Conservation (phyloP, 2,113 vertebrate genomes). For the Corythornis madagascariensis region DNA sequence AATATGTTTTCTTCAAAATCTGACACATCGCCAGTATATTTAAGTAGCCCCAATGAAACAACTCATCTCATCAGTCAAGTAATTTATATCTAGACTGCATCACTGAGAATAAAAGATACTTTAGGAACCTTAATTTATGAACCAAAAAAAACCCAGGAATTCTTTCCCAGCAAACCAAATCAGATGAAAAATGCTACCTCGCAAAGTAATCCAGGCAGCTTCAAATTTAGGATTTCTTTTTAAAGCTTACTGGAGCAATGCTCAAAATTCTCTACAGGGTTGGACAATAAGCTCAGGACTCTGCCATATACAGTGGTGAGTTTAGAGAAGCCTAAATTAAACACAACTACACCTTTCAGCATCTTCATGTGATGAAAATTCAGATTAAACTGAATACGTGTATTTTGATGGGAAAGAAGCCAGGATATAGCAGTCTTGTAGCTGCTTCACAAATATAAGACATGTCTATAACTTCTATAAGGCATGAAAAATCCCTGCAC, state of each 20-base stretch:
- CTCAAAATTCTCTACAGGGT: background rate
- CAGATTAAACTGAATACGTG: background rate
- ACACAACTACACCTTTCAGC: background rate
- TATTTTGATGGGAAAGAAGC: background rate
- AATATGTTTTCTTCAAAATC: background rate
- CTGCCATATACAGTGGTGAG: background rate
- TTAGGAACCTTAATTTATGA: background rate
- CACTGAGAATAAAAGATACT: background rate
- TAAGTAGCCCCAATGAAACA: background rate
- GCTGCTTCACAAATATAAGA: background rate
- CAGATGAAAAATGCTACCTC: background rate
- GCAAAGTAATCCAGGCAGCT: background rate
- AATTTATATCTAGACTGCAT: background rate
- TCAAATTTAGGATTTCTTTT: background rate
- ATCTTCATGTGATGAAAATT: background rate
- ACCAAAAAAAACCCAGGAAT: background rate
- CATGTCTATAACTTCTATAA: background rate
- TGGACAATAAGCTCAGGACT: background rate
- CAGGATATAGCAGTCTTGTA: background rate
- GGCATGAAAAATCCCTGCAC: background rate
- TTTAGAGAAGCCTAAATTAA: background rate
- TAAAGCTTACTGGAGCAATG: background rate
- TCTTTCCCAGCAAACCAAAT: background rate
- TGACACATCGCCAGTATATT: background rate
- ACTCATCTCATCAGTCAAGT: background rate